Evolutionary conservation across 1,140 invertebrate species (phyloP), one percentile per base, ranked within the genome.

Genomic region (Nasonia giraulti): DNA sequence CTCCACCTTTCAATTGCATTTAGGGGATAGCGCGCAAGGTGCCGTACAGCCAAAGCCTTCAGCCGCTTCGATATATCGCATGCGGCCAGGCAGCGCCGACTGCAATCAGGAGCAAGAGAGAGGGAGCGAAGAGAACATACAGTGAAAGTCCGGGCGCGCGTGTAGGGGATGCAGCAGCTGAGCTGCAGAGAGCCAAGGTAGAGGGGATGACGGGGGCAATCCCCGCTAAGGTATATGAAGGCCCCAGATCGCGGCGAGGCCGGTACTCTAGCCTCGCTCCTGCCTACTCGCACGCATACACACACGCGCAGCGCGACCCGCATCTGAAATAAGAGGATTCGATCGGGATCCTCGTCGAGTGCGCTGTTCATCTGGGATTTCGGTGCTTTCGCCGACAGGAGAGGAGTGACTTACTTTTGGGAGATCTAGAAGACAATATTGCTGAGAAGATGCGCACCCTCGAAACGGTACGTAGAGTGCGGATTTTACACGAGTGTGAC

Each of bases 161-260:
- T 75, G 68, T 47, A 80, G 76, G 85, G 81, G 81, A 83, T 83
- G 81, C 55, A 33, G 80, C 10, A 11, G 55, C 31, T 47, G 33
- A 27, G 17, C 40, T 47, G 37, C 23, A 88, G 86, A 80, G 86
- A 71, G 71, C 83, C 87, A 1, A 27, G 86, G 87, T 27, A 88
- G 84, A 86, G 86, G 87, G 77, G 82, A 84, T 84, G 89, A 87
- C 89, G 88, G 88, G 89, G 87, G 89, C 88, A 85, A 88, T 84
- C 75, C 40, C 84, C 68, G 87, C 89, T 92, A 92, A 93, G 91
- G 92, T 93, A 93, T 93, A 93, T 93, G 91, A 93, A 91, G 91
- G 91, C 92, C 92, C 89, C 90, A 89, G 90, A 90, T 88, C 76
- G 80, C 75, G 44, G n/a, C 33, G 68, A 23, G 50, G 44, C 85